Evolutionary conservation across 23 tunicate species (phyloP).

Genomic region (Botrylloides violaceus): DNA sequence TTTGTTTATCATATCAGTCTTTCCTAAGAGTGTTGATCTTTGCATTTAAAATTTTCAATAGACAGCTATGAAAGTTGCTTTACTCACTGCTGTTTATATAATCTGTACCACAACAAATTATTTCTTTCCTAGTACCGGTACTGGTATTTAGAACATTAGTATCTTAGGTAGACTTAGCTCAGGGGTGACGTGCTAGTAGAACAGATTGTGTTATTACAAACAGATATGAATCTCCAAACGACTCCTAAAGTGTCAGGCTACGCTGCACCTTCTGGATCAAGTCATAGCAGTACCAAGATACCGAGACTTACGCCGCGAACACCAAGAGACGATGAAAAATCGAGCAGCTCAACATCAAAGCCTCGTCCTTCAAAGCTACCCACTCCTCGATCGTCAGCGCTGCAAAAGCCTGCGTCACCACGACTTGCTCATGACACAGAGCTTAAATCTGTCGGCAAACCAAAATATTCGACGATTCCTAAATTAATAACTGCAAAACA

Average conservation of each 20-base stretch:
- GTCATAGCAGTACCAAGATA: not conserved
- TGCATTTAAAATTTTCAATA: too few relatives aligned
- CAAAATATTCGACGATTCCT: not conserved
- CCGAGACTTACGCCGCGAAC: not conserved
- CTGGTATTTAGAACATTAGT: too few relatives aligned
- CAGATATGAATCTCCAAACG: not conserved
- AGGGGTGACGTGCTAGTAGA: not conserved
- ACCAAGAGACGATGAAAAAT: not conserved
- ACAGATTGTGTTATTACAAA: not conserved
- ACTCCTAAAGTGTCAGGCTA: not conserved
- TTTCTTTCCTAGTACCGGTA: too few relatives aligned
- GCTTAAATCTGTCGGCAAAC: not conserved
- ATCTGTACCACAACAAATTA: too few relatives aligned
- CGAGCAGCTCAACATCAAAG: not conserved
- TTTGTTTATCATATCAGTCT: too few relatives aligned
- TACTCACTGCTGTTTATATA: too few relatives aligned
- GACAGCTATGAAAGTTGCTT: too few relatives aligned
- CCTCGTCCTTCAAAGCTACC: not conserved
- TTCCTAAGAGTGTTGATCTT: too few relatives aligned
- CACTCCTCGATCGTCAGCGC: not conserved
- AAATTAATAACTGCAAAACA: not conserved
- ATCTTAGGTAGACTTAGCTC: too few relatives aligned
- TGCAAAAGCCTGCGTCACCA: not conserved
- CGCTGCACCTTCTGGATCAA: not conserved
- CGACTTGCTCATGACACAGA: not conserved